These are phyloP conservation scores for Drosophila prostipennis DNA, from an alignment of 2,888 invertebrate genomes.

Conservation along the genomic window DNA sequence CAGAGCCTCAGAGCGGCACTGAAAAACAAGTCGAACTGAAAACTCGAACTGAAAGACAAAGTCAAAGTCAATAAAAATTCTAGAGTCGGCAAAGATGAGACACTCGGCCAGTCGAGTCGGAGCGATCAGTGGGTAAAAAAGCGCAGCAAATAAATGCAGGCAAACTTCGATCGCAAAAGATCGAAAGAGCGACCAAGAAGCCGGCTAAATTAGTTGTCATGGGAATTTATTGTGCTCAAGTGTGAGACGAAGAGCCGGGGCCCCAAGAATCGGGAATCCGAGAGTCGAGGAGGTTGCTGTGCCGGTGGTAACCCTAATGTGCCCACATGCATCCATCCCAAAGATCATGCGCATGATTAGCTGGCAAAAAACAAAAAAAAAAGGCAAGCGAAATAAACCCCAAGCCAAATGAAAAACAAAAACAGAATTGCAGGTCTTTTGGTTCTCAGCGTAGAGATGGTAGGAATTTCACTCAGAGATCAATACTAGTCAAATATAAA, in stretches of 20 bases:
- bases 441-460: conserved; percentile 33
- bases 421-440: conserved; percentile 14
- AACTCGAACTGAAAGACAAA: conserved; percentile 43
- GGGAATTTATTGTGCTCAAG: conserved; percentile 76
- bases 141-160: conserved; percentile 41
- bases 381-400: background rate
- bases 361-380: conserved; percentile 33
- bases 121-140: background rate
- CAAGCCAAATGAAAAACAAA: conserved; percentile 14
- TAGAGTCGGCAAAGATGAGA: conserved; percentile 74
- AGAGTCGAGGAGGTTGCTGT: conserved; percentile 12
- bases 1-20: conserved; percentile 9
- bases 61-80: conserved; percentile 69
- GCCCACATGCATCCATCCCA: conserved; percentile 28
- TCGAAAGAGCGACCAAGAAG: conserved; percentile 45
- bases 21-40: conserved; percentile 37
- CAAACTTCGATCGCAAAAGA: conserved; percentile 43
- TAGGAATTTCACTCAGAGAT: background rate
- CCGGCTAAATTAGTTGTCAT: conserved; percentile 78
- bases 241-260: conserved; percentile 41
- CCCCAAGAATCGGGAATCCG: conserved; percentile 1
- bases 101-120: conserved; percentile 18
- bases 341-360: conserved; percentile 74
- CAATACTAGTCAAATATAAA: no score
- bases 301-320: conserved; percentile 33